Evolutionary conservation across 2,113 vertebrate genomes (phyloP).

Genomic region (Calidris pygmaea): DNA sequence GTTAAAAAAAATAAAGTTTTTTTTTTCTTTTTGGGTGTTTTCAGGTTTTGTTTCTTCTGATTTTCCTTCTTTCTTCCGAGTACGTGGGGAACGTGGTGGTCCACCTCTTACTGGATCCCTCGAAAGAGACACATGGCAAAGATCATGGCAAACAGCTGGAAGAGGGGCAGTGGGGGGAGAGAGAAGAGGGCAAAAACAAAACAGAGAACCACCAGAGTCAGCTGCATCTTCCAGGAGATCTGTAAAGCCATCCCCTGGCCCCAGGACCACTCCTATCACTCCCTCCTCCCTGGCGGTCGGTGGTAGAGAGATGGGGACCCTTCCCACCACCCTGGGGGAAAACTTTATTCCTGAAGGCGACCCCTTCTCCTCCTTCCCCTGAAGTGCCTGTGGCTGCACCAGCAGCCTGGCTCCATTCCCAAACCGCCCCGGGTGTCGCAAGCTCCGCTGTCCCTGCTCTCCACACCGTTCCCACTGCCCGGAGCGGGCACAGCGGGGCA

Average conservation of each 20-base stretch:
- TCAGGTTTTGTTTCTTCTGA: slow-evolving; percentile 3
- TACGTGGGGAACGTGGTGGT: neutral
- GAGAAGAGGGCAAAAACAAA: neutral
- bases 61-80: slow-evolving; percentile 44
- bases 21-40: slow-evolving; percentile 40
- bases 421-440: neutral
- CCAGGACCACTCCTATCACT: neutral
- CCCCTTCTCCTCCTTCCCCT: neutral
- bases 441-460: neutral
- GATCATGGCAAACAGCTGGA: slow-evolving; percentile 91
- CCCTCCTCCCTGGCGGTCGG: neutral
- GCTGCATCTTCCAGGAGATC: neutral
- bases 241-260: neutral
- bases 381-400: neutral
- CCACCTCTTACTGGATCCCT: slow-evolving; percentile 84
- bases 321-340: neutral
- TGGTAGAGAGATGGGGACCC: fast-evolving
- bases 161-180: neutral
- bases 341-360: neutral
- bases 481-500: fast-evolving
- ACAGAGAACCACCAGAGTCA: neutral
- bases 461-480: too few relatives aligned
- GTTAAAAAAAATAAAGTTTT: slow-evolving; percentile 74
- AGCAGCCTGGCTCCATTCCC: neutral
- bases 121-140: slow-evolving; percentile 94